Evolutionary conservation across 2,113 vertebrate genomes (phyloP).

Genomic region (Takifugu bimaculatus): DNA sequence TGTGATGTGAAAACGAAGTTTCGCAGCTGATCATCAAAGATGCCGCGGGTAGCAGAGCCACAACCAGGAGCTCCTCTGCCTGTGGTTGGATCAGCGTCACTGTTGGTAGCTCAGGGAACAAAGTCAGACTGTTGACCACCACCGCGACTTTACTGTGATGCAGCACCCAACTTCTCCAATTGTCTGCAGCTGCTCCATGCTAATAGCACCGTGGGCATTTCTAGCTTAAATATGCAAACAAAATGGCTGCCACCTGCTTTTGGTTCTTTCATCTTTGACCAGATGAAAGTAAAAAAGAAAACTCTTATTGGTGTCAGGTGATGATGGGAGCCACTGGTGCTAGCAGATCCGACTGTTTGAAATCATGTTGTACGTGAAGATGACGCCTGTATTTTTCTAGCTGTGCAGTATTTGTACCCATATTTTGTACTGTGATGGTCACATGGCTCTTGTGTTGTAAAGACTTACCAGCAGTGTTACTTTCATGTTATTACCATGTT

Average conservation of each 20-base stretch:
- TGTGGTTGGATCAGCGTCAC: no score
- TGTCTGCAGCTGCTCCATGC: no score
- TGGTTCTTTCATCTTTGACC: no score
- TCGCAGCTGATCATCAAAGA: background rate
- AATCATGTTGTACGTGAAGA: conserved; percentile 72
- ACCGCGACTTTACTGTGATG: no score
- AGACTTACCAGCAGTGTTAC: conserved; percentile 80
- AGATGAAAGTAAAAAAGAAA: no score
- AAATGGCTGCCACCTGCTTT: no score
- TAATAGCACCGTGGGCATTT: no score
- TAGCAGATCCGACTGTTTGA: conserved; percentile 58
- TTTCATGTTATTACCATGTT: conserved; percentile 65
- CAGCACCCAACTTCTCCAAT: no score
- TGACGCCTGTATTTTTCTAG: conserved; percentile 85
- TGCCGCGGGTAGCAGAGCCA: background rate
- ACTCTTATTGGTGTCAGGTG: no score
- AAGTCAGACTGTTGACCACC: conserved; percentile 3
- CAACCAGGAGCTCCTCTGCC: background rate
- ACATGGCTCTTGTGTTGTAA: no score
- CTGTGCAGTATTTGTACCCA: conserved; percentile 86
- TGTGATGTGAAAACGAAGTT: background rate
- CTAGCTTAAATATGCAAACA: no score
- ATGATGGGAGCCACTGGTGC: conserved; percentile 71
- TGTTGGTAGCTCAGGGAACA: conserved; percentile 70
- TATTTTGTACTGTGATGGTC: conserved; percentile 80